A percentile compares a stretch with the other conserved stretches of the same genome.
Conservation (phyloP, 2,888 invertebrate genomes). For the Abrostola tripartita region DNA sequence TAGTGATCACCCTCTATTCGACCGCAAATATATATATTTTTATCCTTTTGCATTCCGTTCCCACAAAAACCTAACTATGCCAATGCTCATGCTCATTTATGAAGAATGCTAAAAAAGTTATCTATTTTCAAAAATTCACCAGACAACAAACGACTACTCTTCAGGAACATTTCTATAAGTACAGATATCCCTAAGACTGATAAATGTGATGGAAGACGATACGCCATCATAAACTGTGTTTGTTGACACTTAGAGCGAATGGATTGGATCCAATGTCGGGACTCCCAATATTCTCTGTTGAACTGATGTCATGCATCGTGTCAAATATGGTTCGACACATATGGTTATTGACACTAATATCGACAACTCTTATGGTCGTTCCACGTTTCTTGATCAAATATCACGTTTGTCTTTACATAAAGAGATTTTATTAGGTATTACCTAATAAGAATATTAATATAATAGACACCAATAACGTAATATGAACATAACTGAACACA, state of each 20-base stretch:
- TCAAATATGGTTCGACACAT: not conserved
- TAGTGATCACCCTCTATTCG: too few species aligned
- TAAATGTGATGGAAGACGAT: conserved; percentile 1
- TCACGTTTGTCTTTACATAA: not conserved
- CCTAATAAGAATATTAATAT: conserved; percentile 1
- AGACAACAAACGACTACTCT: too few species aligned
- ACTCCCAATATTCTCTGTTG: not conserved
- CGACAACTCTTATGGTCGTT: not conserved
- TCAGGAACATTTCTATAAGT: not conserved
- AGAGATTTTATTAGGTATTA: conserved; percentile 4
- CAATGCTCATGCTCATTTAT: too few species aligned
- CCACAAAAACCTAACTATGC: too few species aligned
- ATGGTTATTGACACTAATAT: conserved; percentile 3
- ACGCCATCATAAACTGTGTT: not conserved
- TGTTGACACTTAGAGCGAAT: conserved; percentile 3
- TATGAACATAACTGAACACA: not conserved
- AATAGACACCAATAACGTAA: not conserved
- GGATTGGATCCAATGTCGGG: conserved; percentile 2
- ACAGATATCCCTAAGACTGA: not conserved
- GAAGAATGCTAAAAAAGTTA: too few species aligned
- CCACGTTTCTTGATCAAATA: conserved; percentile 5
- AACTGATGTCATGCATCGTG: not conserved
- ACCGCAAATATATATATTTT: too few species aligned
- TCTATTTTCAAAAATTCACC: too few species aligned
- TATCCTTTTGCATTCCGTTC: too few species aligned